Evolutionary conservation across 1,140 invertebrate species (phyloP).

Genomic region (Drosophila equinoxialis): DNA sequence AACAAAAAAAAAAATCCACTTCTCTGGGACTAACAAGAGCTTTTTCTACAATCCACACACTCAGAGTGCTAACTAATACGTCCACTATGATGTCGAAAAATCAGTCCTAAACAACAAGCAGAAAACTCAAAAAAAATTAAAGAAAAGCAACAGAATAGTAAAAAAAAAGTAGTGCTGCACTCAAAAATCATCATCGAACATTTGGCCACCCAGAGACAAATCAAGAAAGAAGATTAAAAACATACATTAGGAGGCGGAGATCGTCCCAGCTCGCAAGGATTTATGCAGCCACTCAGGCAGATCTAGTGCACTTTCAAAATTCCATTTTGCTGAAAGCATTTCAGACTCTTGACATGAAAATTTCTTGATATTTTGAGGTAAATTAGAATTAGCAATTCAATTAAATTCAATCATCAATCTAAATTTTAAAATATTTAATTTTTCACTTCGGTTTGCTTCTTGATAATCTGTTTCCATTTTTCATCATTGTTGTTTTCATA

Average conservation of each 20-base stretch:
- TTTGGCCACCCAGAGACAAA: neutral
- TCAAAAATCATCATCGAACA: slow-evolving; percentile 21
- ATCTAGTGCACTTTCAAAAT: slow-evolving; percentile 8
- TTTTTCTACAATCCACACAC: neutral
- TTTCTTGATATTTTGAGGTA: neutral
- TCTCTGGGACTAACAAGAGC: slow-evolving; percentile 27
- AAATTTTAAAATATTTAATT: too few relatives aligned
- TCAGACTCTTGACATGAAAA: neutral
- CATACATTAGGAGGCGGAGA: neutral
- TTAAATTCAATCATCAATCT: neutral
- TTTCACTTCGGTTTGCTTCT: too few relatives aligned
- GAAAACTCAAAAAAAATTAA: neutral
- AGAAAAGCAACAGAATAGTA: neutral
- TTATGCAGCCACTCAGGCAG: neutral
- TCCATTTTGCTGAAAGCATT: slow-evolving; percentile 1
- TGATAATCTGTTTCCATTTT: too few relatives aligned
- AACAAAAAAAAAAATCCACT: neutral
- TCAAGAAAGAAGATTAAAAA: slow-evolving; percentile 9
- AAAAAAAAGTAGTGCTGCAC: neutral
- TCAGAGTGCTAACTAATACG: slow-evolving; percentile 17
- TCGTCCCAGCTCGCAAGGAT: neutral
- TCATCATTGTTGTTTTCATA: too few relatives aligned
- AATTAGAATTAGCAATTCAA: neutral
- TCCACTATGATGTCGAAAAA: neutral
- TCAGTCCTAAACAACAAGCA: neutral